phyloP scores from a whole-genome alignment of 2,797 vertebrate species.

The Valencia hispanica region DNA sequence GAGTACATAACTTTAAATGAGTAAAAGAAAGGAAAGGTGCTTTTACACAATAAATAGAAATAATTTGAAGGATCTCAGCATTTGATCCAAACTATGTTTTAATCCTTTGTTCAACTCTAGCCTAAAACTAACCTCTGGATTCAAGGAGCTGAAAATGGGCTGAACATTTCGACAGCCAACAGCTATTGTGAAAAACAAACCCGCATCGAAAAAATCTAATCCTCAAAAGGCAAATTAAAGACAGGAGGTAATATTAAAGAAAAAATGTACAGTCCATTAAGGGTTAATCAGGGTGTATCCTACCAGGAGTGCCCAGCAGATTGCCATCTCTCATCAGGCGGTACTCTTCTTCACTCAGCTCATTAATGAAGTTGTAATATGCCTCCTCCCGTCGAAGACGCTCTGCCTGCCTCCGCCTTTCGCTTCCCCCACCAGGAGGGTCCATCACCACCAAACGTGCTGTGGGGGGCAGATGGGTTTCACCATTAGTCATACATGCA shows the following conservation, averaged over 20 bases:
- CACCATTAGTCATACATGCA: conserved; percentile 27
- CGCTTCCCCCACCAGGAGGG: conserved; percentile 86
- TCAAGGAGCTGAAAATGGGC: too few relatives aligned
- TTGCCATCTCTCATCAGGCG: conserved; percentile 95
- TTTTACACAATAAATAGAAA: not conserved
- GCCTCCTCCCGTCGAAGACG: conserved; percentile 95
- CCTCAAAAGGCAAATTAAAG: not conserved
- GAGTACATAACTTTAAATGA: not conserved
- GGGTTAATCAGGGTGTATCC: conserved; percentile 32
- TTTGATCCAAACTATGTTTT: too few relatives aligned
- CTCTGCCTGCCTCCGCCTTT: conserved; percentile 91
- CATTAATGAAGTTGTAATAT: conserved; percentile 97
- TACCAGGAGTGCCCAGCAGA: conserved; percentile 94
- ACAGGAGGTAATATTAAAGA: not conserved
- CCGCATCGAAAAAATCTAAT: too few relatives aligned
- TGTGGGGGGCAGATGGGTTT: conserved; percentile 48
- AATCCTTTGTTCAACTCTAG: too few relatives aligned
- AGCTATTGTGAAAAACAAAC: too few relatives aligned
- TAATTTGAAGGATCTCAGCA: too few relatives aligned
- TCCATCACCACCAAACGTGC: conserved; percentile 84
- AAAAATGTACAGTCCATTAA: not conserved
- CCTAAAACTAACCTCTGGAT: too few relatives aligned
- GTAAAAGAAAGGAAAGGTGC: not conserved
- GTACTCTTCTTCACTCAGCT: conserved; percentile 93
- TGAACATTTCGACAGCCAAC: too few relatives aligned